Base-by-base conservation (phyloP, 2,113 vertebrate genomes). In the Clarias batrachus region DNA sequence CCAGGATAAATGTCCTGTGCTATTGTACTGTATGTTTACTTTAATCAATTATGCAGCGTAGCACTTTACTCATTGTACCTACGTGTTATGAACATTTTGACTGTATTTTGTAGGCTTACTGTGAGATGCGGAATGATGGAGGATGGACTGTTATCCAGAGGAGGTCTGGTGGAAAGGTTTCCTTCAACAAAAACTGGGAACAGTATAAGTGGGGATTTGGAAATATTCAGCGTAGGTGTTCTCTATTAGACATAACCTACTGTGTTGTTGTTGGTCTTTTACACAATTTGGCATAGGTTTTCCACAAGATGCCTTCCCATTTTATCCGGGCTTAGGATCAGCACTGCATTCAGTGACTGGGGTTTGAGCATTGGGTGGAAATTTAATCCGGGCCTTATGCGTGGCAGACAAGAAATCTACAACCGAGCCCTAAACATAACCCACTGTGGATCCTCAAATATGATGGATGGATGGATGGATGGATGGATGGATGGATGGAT, bases 131-230 rank as follows among this genome's bases (percentile, higher is more conserved):
- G 8, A 0, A 54, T 0, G 91, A 93, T 54, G 93, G 92, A n/a
- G 93, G 93, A n/a, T 94, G 93, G 95, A 94, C 91, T 0, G 93
- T 95, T 73, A 90, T 95, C 62, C 95, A 95, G 88, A 93, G 54
- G 23, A 92, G 94, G 19, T 90, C 85, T 1, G 91, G 91, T 10
- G 80, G 57, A 37, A 25, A 16, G 0, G 48, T 94, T n/a, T 85
- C 88, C 74, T 95, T 95, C 56, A 0, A 77, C 12, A 91, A 52
- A 37, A 89, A 90, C 1, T 94, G 93, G 93, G 19, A 48, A 3
- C 85, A 85, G 3, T 95, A 94, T 78, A 91, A 90, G 81, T 23
- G 84, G 0, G 93, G 94, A 41, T 95, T 95, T 74, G 94, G 93
- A 85, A n/a, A 76, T 21, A 21, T 73, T 57, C 73, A 9, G 37